Percentiles rank a stretch among this genome's conserved stretches.
These are phyloP conservation scores for Geotrupes spiniger DNA, from an alignment of 2,888 invertebrate species.

Conservation along the genomic window DNA sequence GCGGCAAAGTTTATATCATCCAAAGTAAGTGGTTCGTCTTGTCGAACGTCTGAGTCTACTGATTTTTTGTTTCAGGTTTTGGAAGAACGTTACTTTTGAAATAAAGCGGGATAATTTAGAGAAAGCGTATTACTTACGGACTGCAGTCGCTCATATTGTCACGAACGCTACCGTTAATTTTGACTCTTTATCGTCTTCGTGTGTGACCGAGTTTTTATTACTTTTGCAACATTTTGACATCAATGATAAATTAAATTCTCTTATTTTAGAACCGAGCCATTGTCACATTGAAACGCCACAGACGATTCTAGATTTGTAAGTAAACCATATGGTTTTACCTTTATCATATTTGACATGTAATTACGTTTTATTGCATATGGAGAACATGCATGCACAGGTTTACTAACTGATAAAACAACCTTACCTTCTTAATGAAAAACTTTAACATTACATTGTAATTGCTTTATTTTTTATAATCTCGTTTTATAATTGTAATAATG, in stretches of 20 bases:
- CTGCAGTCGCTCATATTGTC: constrained; percentile 42
- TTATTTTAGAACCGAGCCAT: constrained; percentile 47
- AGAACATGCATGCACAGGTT: too few species aligned
- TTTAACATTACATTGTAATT: too few species aligned
- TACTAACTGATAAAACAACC: too few species aligned
- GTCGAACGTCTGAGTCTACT: constrained; percentile 1
- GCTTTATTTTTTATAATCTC: too few species aligned
- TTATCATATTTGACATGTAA: constrained; percentile 3
- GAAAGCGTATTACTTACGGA: constrained; percentile 42
- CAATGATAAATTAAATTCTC: constrained; percentile 45
- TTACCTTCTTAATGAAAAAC: too few species aligned
- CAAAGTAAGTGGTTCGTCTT: constrained; percentile 40
- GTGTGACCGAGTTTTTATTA: constrained; percentile 44
- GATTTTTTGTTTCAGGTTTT: constrained; percentile 40
- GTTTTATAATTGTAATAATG: too few species aligned
- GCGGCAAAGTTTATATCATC: constrained; percentile 47
- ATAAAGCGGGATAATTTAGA: constrained; percentile 40
- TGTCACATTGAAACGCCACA: constrained; percentile 42
- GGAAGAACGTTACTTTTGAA: constrained; percentile 45
- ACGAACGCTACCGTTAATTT: constrained; percentile 42
- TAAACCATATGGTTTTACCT: constrained; percentile 9
- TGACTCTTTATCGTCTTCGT: constrained; percentile 42
- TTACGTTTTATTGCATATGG: too few species aligned
- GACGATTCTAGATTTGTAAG: constrained; percentile 29
- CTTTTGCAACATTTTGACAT: constrained; percentile 42